Evolutionary conservation across 2,888 invertebrate genomes (phyloP).

Genomic region (Caenorhabditis macrosperma): DNA sequence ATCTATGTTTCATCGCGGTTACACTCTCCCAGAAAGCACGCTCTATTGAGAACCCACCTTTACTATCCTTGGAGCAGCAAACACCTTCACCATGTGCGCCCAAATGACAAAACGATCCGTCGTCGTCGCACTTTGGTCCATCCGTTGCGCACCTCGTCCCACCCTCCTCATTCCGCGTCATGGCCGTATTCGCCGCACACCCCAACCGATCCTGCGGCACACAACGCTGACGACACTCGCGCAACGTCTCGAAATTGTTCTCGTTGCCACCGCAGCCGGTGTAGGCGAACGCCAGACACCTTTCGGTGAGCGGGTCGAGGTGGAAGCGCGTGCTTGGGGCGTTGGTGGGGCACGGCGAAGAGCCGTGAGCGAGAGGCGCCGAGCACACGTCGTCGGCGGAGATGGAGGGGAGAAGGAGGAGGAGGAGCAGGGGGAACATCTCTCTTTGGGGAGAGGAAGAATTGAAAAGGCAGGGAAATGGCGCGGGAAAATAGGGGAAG

Average conservation of each 20-base stretch:
- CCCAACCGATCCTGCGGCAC: constrained; percentile 13
- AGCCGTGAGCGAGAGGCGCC: neutral
- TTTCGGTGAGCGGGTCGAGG: neutral
- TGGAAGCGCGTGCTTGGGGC: neutral
- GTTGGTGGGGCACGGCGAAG: neutral
- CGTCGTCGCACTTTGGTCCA: neutral
- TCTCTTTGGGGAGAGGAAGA: neutral
- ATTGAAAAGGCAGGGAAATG: neutral
- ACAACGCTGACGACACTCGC: constrained; percentile 19
- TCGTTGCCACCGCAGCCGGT: constrained; percentile 34
- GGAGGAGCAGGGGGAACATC: constrained; percentile 24
- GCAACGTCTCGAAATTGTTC: constrained; percentile 11
- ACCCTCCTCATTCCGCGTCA: constrained; percentile 1
- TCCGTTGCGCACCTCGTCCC: neutral
- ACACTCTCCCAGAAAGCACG: too few species aligned
- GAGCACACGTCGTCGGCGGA: constrained; percentile 16
- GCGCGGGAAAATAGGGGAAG: too few species aligned
- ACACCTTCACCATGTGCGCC: constrained; percentile 20
- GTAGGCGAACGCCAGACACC: constrained; percentile 27
- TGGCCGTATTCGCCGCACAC: constrained; percentile 28
- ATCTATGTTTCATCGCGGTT: too few species aligned
- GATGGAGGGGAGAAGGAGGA: neutral
- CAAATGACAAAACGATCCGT: constrained; percentile 3
- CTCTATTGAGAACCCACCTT: neutral
- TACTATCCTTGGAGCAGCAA: constrained; percentile 23